A percentile compares a stretch with the other conserved stretches of the same genome.
Evolutionary conservation across 2,797 vertebrate genomes (phyloP).

Genomic region (Moxostoma hubbsi): DNA sequence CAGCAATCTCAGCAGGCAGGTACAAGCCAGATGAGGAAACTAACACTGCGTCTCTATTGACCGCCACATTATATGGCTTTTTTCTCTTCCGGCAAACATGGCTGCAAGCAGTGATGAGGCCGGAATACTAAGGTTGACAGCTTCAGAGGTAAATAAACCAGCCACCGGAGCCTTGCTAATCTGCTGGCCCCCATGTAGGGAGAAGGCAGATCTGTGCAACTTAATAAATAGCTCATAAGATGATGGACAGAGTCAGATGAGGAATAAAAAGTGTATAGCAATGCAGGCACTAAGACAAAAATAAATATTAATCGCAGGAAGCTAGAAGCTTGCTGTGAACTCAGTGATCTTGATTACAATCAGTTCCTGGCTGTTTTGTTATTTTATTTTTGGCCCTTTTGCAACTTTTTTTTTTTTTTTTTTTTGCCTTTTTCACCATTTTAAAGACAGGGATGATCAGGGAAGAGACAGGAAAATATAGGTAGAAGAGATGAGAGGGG

Average conservation of each 20-base stretch:
- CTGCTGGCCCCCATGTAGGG: conserved; percentile 53
- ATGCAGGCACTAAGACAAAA: neutral
- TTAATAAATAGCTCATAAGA: conserved; percentile 47
- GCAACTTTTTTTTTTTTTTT: too few relatives aligned
- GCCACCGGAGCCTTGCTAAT: conserved; percentile 67
- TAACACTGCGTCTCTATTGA: conserved; percentile 64
- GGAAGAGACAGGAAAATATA: too few relatives aligned
- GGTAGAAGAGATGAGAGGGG: too few relatives aligned
- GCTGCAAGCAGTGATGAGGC: conserved; percentile 34
- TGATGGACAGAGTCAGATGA: conserved; percentile 35
- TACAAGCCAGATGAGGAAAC: conserved; percentile 65
- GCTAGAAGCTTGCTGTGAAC: conserved; percentile 4
- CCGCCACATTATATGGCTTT: conserved; percentile 57
- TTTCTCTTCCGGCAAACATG: conserved; percentile 24
- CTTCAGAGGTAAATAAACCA: conserved; percentile 64
- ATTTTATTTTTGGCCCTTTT: too few relatives aligned
- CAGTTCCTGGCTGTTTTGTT: neutral
- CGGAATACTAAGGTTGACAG: conserved; percentile 59
- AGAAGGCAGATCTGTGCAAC: conserved; percentile 43
- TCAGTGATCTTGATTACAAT: conserved; percentile 19
- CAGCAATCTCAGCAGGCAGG: conserved; percentile 55
- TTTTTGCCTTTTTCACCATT: too few relatives aligned
- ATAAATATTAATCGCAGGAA: neutral
- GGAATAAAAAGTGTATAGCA: conserved; percentile 12
- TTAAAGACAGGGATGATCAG: too few relatives aligned